Conservation (phyloP, 1,140 invertebrate species). For the Drosophila littoralis region DNA sequence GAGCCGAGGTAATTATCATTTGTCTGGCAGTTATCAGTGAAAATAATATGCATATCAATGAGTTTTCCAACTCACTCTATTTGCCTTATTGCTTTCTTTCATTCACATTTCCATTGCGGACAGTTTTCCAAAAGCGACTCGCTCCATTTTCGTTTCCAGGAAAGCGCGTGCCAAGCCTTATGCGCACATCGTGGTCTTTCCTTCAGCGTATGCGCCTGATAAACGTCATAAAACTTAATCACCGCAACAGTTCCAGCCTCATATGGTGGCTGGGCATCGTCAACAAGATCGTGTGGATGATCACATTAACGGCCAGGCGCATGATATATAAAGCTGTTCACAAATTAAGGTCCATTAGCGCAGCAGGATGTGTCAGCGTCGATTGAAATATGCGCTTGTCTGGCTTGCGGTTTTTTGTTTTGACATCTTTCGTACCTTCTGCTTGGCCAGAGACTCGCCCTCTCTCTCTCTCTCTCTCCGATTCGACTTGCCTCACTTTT, state of each 20-base stretch:
- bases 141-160: slow-evolving; percentile 35
- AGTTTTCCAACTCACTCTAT: not conserved
- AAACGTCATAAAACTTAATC: slow-evolving; percentile 78
- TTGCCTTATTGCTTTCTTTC: slow-evolving; percentile 20
- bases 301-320: slow-evolving; percentile 78
- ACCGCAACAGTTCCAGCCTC: slow-evolving; percentile 31
- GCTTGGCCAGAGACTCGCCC: slow-evolving; percentile 2
- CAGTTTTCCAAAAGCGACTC: not conserved
- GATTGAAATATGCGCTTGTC: slow-evolving; percentile 82
- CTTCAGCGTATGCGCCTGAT: slow-evolving; percentile 52
- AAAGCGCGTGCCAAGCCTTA: slow-evolving; percentile 67
- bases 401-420: slow-evolving; percentile 75
- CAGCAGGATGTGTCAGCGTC: slow-evolving; percentile 81
- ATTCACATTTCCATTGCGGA: slow-evolving; percentile 24
- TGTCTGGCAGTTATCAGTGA: slow-evolving; percentile 68
- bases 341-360: slow-evolving; percentile 83
- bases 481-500: slow-evolving; percentile 40
- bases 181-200: slow-evolving; percentile 26
- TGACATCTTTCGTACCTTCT: slow-evolving; percentile 76
- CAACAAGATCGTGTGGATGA: slow-evolving; percentile 78
- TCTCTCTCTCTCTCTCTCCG: slow-evolving; percentile 12
- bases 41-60: slow-evolving; percentile 25
- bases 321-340: slow-evolving; percentile 83
- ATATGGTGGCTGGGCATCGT: slow-evolving; percentile 21
- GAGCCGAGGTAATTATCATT: slow-evolving; percentile 80